These are phyloP conservation scores for Ceratina australensis DNA, from an alignment of 1,140 invertebrate genomes.

Conservation along the genomic window DNA sequence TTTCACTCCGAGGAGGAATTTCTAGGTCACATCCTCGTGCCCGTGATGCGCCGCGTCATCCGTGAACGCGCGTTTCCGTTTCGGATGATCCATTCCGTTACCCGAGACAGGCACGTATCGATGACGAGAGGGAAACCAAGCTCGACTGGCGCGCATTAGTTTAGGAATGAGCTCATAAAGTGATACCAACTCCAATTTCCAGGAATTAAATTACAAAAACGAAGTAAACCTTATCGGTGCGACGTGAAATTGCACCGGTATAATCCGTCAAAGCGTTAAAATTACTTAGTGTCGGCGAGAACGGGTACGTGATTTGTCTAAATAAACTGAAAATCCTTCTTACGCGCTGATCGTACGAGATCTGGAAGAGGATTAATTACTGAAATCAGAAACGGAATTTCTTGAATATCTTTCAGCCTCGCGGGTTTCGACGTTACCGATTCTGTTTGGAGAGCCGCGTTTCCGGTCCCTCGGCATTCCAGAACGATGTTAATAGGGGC, in stretches of 20 bases:
- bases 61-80: conserved; percentile 25
- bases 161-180: too few relatives aligned
- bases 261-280: too few relatives aligned
- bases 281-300: neutral
- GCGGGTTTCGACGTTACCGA: conserved; percentile 7
- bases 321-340: neutral
- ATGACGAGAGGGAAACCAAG: conserved; percentile 5
- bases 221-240: too few relatives aligned
- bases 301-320: neutral
- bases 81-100: neutral
- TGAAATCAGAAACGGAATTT: conserved; percentile 8
- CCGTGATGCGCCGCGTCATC: conserved; percentile 30
- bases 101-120: neutral
- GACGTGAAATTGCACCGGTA: too few relatives aligned
- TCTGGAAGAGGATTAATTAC: neutral
- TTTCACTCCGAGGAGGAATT: conserved; percentile 54
- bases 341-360: too few relatives aligned
- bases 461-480: neutral
- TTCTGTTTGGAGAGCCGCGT: conserved; percentile 1
- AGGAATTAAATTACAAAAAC: too few relatives aligned
- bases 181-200: too few relatives aligned
- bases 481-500: conserved; percentile 1
- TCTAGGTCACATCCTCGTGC: conserved; percentile 52
- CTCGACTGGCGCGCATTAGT: neutral
- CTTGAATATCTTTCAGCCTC: neutral